These are phyloP conservation scores for Drosophila atroscutellata DNA, from an alignment of 2,888 invertebrate species.

Conservation along the genomic window DNA sequence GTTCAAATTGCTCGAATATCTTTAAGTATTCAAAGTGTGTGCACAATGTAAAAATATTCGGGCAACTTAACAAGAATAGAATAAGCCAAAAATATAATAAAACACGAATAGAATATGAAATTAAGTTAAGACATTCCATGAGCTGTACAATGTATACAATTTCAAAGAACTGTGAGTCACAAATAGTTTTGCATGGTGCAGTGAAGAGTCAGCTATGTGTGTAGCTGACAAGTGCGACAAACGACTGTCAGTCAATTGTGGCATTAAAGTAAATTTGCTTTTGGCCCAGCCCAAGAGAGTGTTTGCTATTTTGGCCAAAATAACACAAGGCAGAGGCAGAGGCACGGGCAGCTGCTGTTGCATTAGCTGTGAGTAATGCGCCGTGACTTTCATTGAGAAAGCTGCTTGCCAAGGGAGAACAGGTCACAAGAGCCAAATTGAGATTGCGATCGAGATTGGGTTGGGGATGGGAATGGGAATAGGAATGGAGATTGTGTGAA, in stretches of 20 bases:
- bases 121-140: not conserved
- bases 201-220: conserved; percentile 32
- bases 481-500: not conserved
- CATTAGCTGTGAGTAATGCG: conserved; percentile 46
- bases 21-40: not conserved
- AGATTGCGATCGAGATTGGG: not conserved
- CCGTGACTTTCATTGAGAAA: conserved; percentile 48
- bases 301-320: conserved; percentile 57
- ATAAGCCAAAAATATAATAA: not conserved
- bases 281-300: conserved; percentile 42
- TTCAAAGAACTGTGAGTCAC: conserved; percentile 35
- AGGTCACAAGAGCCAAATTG: conserved; percentile 6
- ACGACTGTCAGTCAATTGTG: conserved; percentile 65
- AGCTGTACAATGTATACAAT: not conserved
- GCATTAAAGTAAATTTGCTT: conserved; percentile 64
- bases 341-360: conserved; percentile 1
- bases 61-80: not conserved
- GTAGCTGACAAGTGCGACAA: conserved; percentile 61
- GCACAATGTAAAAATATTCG: not conserved
- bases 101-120: conserved; percentile 1
- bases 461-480: not conserved
- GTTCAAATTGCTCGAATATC: not conserved
- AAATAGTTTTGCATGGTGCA: conserved; percentile 26
- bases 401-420: conserved; percentile 18
- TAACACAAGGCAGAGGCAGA: not conserved